A percentile compares a stretch with the other conserved stretches of the same genome.
Evolutionary conservation across 1,140 invertebrate genomes (phyloP).

Genomic region (Popillia japonica): DNA sequence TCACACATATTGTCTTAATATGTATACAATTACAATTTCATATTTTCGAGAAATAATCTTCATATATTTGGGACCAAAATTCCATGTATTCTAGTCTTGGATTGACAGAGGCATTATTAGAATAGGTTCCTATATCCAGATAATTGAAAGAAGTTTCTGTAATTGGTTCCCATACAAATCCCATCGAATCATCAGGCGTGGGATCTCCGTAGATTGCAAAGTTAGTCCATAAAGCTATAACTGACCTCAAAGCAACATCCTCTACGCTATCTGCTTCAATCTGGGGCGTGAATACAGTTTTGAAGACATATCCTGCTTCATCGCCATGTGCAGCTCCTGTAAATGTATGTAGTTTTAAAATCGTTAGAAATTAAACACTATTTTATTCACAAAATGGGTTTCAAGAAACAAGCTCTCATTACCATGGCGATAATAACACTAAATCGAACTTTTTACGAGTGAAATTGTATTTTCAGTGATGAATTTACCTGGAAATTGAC

Average conservation of each 20-base stretch:
- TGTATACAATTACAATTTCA: not conserved
- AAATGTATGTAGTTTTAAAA: not conserved
- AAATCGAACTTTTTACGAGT: not conserved
- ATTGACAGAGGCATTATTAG: not conserved
- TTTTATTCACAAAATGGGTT: no score
- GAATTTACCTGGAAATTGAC: no score
- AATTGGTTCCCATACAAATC: not conserved
- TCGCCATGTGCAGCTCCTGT: slow-evolving; percentile 68
- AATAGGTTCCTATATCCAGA: not conserved
- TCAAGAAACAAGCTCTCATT: no score
- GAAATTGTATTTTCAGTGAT: no score
- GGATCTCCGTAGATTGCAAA: slow-evolving; percentile 62
- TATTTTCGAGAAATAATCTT: not conserved
- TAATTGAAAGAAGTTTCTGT: not conserved
- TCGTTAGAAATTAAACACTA: no score
- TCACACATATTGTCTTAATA: no score
- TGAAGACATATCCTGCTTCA: slow-evolving; percentile 70
- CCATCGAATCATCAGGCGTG: slow-evolving; percentile 39
- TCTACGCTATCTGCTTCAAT: slow-evolving; percentile 52
- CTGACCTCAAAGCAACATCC: slow-evolving; percentile 43
- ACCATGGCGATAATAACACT: not conserved
- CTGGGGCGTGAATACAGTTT: slow-evolving; percentile 49
- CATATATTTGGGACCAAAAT: not conserved
- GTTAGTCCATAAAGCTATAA: slow-evolving; percentile 61
- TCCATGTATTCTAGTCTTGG: not conserved